A percentile compares a stretch with the other conserved stretches of the same genome.
phyloP scores from a whole-genome alignment of 2,888 invertebrate species.

The Vannuccia rotundouncinata region DNA sequence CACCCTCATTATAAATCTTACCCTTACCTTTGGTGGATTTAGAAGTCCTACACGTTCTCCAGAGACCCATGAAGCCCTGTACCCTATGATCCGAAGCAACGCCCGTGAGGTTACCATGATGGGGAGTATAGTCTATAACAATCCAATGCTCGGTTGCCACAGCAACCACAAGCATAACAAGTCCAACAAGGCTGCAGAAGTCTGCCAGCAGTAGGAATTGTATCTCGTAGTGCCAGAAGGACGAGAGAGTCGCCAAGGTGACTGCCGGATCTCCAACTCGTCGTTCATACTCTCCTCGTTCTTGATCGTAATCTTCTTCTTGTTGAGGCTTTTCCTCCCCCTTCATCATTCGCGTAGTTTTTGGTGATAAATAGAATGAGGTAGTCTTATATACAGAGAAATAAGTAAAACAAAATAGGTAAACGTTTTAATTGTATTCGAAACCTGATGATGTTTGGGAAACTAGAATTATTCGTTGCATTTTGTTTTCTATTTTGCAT shows the following conservation, averaged over 20 bases:
- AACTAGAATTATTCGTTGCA: too few relatives aligned
- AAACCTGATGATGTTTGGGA: too few relatives aligned
- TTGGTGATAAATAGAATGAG: too few relatives aligned
- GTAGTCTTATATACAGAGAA: too few relatives aligned
- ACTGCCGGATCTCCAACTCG: background rate
- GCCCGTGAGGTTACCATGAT: background rate
- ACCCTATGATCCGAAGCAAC: background rate
- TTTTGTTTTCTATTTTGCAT: too few relatives aligned
- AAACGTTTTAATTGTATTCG: too few relatives aligned
- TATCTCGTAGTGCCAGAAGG: background rate
- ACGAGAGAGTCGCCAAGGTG: background rate
- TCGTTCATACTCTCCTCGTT: background rate
- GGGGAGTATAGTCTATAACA: background rate
- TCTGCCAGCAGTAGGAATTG: background rate
- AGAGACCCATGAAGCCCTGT: background rate
- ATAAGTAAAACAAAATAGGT: too few relatives aligned
- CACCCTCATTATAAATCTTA: too few relatives aligned
- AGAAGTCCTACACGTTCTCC: background rate
- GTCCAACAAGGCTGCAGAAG: background rate
- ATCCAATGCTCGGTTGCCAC: background rate
- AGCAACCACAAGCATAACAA: background rate
- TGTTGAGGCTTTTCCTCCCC: background rate
- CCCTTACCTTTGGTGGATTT: background rate
- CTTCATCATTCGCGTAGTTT: background rate
- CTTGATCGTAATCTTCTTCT: background rate